Percentiles rank a stretch among this genome's conserved stretches.
Evolutionary conservation across 2,797 vertebrate species (phyloP).

Genomic region (Limosa lapponica): DNA sequence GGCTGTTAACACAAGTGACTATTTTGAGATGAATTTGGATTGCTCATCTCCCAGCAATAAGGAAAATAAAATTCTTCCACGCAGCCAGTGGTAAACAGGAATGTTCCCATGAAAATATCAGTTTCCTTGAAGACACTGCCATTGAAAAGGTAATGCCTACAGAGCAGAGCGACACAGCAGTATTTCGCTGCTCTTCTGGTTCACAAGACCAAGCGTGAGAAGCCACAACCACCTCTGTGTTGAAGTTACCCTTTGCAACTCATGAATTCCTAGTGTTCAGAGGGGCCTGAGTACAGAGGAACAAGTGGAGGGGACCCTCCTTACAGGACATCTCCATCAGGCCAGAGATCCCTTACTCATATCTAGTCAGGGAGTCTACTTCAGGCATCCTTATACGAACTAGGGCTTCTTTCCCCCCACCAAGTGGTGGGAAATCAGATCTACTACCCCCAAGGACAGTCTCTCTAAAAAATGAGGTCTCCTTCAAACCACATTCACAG

Average conservation of each 20-base stretch:
- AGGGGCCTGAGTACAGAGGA: background rate
- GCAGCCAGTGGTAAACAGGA: background rate
- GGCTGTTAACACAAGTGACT: background rate
- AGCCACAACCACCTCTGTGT: background rate
- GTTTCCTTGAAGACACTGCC: background rate
- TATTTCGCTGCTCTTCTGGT: background rate
- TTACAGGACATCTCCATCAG: background rate
- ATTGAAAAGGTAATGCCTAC: background rate
- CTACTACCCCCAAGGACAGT: background rate
- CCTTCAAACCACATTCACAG: background rate
- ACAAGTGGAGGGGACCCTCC: background rate
- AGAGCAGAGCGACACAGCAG: background rate
- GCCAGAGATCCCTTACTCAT: background rate
- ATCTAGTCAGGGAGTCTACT: background rate
- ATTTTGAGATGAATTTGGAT: background rate
- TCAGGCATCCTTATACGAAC: background rate
- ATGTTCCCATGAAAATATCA: accelerated
- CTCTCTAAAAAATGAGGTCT: background rate
- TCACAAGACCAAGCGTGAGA: background rate
- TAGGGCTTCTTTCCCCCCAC: background rate
- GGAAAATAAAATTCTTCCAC: background rate
- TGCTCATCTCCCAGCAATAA: background rate
- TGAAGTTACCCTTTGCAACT: background rate
- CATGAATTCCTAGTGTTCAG: too few relatives aligned
- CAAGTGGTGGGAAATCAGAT: background rate